phyloP scores from a whole-genome alignment of 2,113 vertebrate species.

The Burhinus oedicnemus region DNA sequence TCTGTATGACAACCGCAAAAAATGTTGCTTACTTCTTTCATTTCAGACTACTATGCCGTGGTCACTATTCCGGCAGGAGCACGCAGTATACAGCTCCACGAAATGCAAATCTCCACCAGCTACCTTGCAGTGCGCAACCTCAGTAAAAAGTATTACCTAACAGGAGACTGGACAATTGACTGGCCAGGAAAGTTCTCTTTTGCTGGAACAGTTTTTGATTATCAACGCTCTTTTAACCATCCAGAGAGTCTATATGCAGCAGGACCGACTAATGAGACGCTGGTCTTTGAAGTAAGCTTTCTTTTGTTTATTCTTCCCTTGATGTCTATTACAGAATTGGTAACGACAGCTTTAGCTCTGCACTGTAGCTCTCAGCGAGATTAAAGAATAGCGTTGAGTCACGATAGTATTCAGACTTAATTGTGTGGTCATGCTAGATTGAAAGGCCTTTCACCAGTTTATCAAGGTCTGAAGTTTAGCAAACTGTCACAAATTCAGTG shows the following conservation, averaged over 20 bases:
- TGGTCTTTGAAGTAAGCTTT: slow-evolving; percentile 95
- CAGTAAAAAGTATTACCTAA: slow-evolving; percentile 88
- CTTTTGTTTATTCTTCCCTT: slow-evolving; percentile 36
- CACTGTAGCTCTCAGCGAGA: slow-evolving; percentile 38
- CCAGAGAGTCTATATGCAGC: slow-evolving; percentile 88
- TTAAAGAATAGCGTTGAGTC: slow-evolving; percentile 38
- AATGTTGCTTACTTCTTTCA: background rate
- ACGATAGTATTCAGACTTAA: slow-evolving; percentile 45
- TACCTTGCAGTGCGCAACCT: slow-evolving; percentile 90
- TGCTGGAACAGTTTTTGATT: slow-evolving; percentile 89
- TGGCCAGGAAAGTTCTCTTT: slow-evolving; percentile 95
- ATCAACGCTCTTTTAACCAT: slow-evolving; percentile 86
- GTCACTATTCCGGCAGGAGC: slow-evolving; percentile 90
- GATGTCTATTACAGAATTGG: slow-evolving; percentile 59
- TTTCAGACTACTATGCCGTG: slow-evolving; percentile 88
- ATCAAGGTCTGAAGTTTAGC: background rate
- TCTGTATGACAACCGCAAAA: background rate
- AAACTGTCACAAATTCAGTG: background rate
- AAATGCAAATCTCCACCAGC: slow-evolving; percentile 87
- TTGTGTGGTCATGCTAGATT: slow-evolving; percentile 32
- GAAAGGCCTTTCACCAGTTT: slow-evolving; percentile 15
- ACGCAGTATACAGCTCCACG: slow-evolving; percentile 84
- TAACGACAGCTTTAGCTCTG: slow-evolving; percentile 52
- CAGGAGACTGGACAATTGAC: slow-evolving; percentile 91
- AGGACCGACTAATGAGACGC: slow-evolving; percentile 94